phyloP scores from a whole-genome alignment of 2,797 vertebrate genomes.

The Peromyscus eremicus region DNA sequence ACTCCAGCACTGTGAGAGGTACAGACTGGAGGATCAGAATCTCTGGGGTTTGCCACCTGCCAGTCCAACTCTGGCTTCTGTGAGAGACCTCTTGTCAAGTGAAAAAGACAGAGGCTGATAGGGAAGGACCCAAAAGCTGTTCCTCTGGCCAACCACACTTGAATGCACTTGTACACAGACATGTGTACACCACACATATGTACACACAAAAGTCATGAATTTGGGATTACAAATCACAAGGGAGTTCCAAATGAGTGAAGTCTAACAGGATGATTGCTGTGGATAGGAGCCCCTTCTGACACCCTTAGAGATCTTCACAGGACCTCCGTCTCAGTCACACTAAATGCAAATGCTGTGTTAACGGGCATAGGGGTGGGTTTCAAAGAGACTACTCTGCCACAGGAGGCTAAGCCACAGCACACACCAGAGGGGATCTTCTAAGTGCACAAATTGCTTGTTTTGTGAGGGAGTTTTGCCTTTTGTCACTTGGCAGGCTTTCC shows the following conservation, averaged over 20 bases:
- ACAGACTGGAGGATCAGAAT: background rate
- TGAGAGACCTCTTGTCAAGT: background rate
- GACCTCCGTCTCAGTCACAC: constrained; percentile 80
- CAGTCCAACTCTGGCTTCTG: background rate
- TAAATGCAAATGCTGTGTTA: constrained; percentile 83
- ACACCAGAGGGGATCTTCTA: constrained; percentile 55
- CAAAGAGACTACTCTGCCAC: constrained; percentile 69
- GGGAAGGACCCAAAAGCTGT: background rate
- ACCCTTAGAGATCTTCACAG: constrained; percentile 82
- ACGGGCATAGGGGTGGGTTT: constrained; percentile 57
- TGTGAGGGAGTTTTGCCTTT: constrained; percentile 28
- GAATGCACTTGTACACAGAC: background rate
- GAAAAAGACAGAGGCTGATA: background rate
- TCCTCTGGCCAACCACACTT: background rate
- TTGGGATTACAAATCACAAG: constrained; percentile 66
- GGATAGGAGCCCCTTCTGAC: constrained; percentile 72
- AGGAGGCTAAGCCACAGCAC: constrained; percentile 70
- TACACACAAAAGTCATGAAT: background rate
- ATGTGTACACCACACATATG: background rate
- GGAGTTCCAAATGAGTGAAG: constrained; percentile 75
- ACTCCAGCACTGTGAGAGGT: background rate
- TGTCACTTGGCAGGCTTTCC: background rate
- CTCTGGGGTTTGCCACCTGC: background rate
- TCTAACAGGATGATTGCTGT: constrained; percentile 75
- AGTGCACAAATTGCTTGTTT: constrained; percentile 62